These are phyloP conservation scores for Junonia oenone DNA, from an alignment of 2,888 invertebrate species.

Conservation along the genomic window DNA sequence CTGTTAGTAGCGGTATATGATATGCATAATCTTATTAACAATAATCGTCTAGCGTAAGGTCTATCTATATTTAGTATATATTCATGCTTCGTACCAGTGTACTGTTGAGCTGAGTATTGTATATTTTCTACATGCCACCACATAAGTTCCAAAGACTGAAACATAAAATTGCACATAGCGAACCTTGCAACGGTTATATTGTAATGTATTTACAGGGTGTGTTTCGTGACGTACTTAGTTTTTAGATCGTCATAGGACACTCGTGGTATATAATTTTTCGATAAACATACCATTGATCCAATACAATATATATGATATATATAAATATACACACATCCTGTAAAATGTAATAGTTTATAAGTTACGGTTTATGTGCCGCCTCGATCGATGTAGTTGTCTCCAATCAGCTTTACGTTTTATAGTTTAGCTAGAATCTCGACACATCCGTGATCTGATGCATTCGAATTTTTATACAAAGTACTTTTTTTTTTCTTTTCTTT, in stretches of 20 bases:
- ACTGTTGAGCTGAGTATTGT: conserved; percentile 30
- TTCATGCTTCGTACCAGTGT: conserved; percentile 24
- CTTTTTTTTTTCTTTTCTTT: neutral
- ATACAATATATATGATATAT: conserved; percentile 1
- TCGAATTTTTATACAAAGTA: neutral
- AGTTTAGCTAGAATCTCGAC: conserved; percentile 24
- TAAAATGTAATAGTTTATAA: conserved; percentile 28
- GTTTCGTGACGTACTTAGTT: conserved; percentile 24
- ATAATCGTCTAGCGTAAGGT: conserved; percentile 7
- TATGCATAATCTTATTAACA: conserved; percentile 5
- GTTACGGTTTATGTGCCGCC: conserved; percentile 30
- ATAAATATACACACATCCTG: conserved; percentile 22
- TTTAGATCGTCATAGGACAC: conserved; percentile 5
- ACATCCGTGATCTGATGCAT: conserved; percentile 4
- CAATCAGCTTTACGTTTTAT: conserved; percentile 26
- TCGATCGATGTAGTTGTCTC: conserved; percentile 27
- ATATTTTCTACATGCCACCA: conserved; percentile 41
- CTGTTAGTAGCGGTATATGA: neutral
- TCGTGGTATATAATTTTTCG: conserved; percentile 6
- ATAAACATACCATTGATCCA: conserved; percentile 2
- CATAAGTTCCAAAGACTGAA: conserved; percentile 51
- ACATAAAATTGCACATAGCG: conserved; percentile 29
- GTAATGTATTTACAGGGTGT: conserved; percentile 31
- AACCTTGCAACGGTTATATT: conserved; percentile 25
- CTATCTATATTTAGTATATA: conserved; percentile 8